Base-by-base conservation (phyloP, 2,113 vertebrate genomes). In the Tautogolabrus adspersus region DNA sequence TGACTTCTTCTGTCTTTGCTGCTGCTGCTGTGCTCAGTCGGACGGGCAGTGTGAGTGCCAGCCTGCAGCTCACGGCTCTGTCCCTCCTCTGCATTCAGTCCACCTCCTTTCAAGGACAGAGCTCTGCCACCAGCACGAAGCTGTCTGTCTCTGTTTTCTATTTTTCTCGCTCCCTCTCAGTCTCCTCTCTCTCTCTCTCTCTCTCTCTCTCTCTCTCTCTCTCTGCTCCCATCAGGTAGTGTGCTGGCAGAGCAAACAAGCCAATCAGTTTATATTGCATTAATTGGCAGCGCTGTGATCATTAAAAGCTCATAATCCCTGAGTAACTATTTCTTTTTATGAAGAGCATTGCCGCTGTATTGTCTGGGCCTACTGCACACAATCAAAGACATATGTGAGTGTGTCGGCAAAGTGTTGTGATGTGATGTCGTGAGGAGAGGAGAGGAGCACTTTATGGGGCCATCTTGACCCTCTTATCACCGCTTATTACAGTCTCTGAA, bases 291-390 rank as follows among this genome's bases (percentile, higher is more conserved):
- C 75, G 46, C 68, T 73, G 79, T 72, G 79, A 90, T 90, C 78
- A 84, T 90, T 90, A 90, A 84, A 82, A 81, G 82, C 88, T 79
- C 82, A 72, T 85, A 91, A 92, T 87, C 90, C 83, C 90, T 19
- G 66, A 90, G 75, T 79, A 85, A 82, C 82, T 72, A 82, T 88
- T 86, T 75, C 84, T 86, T 84, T 88, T 91, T 82, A 88, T 86
- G 85, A 87, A 81, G 66, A 88, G 82, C 76, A 77, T 67, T 65
- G 12, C 70, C 38, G 23, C 72, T 64, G 62, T 64, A 51, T 78
- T 75, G 75, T 79, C 21, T 62, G 22, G 16, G 58, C 47, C 3
- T 49, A 4, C 15, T 49, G 47, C 58, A 40, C n/a, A 38, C 56
- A 80, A 67, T 72, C 55, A 49, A 66, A 66, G 69, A 42, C 60